Base-by-base conservation (phyloP, 2,888 invertebrate genomes). In the Exephanes ischioxanthus region DNA sequence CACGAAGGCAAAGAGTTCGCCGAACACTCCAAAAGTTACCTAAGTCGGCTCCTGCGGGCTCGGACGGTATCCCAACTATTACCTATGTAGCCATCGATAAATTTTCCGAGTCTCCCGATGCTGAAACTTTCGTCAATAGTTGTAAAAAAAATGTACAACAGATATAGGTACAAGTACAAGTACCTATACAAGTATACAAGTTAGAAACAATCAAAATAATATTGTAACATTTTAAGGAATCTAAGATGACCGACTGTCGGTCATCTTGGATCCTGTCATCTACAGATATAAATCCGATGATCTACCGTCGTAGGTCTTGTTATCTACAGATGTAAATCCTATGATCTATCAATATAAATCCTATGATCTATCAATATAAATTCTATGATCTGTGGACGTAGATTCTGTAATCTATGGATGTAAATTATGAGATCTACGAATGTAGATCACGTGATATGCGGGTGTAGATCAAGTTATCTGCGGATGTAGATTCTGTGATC, bases 1-100 rank as follows among this genome's bases (percentile, higher is more conserved):
- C 63, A 14, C 30, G 33, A 30, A 30, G 33, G 63, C 63, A 30
- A 63, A 63, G 63, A 63, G 63, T 63, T 33, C 14, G 33, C 14
- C 7, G 33, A 63, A 63, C 33, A 63, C 63, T 63, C 33, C 6
- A 16, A 63, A 63, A 63, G 63, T 63, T 63, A 63, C 16, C 63
- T 33, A 33, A 63, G 63, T 63, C 63, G 63, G 61, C 26, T 30
- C 30, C 30, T 30, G 16, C 63, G 63, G 33, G 30, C 63, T 63
- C 33, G 16, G 33, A 33, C 30, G 33, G 33, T 63, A 14, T 26
- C 30, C 16, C 63, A 14, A 30, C 63, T 63, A 33, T 63, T 63
- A 33, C 63, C 63, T 33, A 30, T n/a, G 33, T 30, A n/a, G 30
- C 16, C 30, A n/a, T 63, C 63, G 9, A 63, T 63, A 30, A 33